These are phyloP conservation scores for Eupithecia subumbrata DNA, from an alignment of 2,888 invertebrate genomes.

Conservation along the genomic window DNA sequence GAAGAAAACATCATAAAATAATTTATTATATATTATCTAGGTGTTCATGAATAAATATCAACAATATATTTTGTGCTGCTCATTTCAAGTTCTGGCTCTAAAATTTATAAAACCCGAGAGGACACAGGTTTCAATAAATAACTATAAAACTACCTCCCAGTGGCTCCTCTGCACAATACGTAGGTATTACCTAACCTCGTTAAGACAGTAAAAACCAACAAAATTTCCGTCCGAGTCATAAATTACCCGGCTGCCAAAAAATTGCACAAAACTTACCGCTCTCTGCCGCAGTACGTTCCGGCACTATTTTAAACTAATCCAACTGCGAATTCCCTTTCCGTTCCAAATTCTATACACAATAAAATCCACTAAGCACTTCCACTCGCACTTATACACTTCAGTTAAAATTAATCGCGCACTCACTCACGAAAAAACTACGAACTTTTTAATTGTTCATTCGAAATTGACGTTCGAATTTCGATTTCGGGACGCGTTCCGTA, in stretches of 20 bases:
- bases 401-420: conserved; percentile 21
- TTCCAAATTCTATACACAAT: conserved; percentile 15
- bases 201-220: conserved; percentile 5
- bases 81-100: neutral
- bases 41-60: neutral
- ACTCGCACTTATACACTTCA: conserved; percentile 25
- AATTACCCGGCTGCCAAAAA: conserved; percentile 32
- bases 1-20: no score
- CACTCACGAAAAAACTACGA: conserved; percentile 3
- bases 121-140: neutral
- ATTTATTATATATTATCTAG: no score
- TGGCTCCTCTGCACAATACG: neutral
- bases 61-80: neutral
- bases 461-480: conserved; percentile 19
- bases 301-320: conserved; percentile 35
- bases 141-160: neutral
- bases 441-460: conserved; percentile 15
- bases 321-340: conserved; percentile 22
- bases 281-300: conserved; percentile 38
- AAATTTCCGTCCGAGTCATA: neutral
- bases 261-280: conserved; percentile 33
- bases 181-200: neutral
- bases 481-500: conserved; percentile 17
- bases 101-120: neutral
- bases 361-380: conserved; percentile 33